Base-by-base conservation (phyloP, 2,113 vertebrate species). In the Apaloderma vittatum region DNA sequence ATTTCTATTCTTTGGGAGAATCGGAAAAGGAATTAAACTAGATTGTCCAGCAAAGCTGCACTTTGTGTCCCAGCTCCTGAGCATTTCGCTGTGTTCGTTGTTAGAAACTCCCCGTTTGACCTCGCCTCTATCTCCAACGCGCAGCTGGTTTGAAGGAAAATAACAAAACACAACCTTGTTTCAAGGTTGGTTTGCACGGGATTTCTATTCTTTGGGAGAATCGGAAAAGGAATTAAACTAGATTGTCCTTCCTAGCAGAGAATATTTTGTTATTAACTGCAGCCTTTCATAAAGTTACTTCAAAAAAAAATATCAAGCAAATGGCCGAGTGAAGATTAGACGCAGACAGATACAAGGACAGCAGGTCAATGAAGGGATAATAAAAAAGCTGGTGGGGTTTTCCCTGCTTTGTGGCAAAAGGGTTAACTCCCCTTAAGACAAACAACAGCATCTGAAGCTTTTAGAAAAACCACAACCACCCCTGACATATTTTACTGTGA, bases 41-140 rank as follows among this genome's bases (percentile, higher is more conserved):
- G 48, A 45, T 7, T 1, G 0, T 0, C 0, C 45, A n/a, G n/a
- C n/a, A n/a, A n/a, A n/a, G n/a, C n/a, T n/a, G n/a, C n/a, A n/a
- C n/a, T n/a, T n/a, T n/a, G n/a, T n/a, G n/a, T n/a, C 12, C 32
- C 88, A 62, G 71, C 23, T 11, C 2, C 1, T 6, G 49, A 24
- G 18, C 9, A 9, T 45, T 49, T 26, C 52, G 29, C 11, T 11
- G 34, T 8, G 26, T 15, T 1, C 10, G 12, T 12, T 3, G 0
- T 2, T 17, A 13, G 29, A 43, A 52, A 66, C 34, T 4, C 68
- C 36, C 24, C 2, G 2, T 40, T 22, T 34, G n/a, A 49, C 36
- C 79, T 54, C 43, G 4, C 12, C 26, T 32, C 0, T 1, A 18
- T 4, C 43, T 14, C 74, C 51, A n/a, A 6, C 8, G 51, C 29